Evolutionary conservation across 2,113 vertebrate species (phyloP).

Genomic region (Pseudorhombus dupliciocellatus): DNA sequence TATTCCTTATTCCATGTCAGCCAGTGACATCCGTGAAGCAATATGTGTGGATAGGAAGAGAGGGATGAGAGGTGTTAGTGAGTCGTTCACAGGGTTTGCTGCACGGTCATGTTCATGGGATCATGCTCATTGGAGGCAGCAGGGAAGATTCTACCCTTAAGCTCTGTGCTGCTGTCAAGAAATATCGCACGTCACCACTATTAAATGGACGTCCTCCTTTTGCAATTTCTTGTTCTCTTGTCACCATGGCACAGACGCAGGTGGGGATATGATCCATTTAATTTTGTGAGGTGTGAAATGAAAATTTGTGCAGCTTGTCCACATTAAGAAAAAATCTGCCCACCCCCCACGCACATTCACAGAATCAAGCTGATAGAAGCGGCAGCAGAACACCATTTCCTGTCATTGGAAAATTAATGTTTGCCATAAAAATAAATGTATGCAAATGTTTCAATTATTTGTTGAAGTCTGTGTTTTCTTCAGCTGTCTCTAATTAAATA

Average conservation of each 20-base stretch:
- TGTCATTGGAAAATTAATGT: neutral
- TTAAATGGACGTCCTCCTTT: constrained; percentile 29
- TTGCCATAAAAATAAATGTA: constrained; percentile 1
- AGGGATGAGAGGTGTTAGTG: constrained; percentile 8
- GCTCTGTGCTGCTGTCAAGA: constrained; percentile 19
- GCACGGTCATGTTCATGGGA: constrained; percentile 9
- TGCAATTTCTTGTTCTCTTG: neutral
- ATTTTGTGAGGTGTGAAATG: constrained; percentile 16
- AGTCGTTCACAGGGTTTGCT: constrained; percentile 5
- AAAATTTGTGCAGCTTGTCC: neutral
- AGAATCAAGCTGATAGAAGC: too few species aligned
- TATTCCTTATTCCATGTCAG: neutral
- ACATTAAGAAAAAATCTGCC: constrained; percentile 9
- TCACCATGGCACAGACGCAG: neutral
- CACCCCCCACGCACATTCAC: neutral
- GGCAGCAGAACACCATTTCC: neutral
- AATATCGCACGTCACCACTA: constrained; percentile 46
- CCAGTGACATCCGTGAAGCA: constrained; percentile 38
- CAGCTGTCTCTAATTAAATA: neutral
- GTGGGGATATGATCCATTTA: neutral
- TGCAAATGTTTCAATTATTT: neutral
- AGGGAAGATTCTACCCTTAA: constrained; percentile 7
- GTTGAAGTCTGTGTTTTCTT: constrained; percentile 8
- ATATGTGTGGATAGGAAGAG: neutral
- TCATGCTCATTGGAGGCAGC: constrained; percentile 7